These are phyloP conservation scores for Sitophilus oryzae DNA, from an alignment of 1,140 invertebrate species.

Conservation along the genomic window DNA sequence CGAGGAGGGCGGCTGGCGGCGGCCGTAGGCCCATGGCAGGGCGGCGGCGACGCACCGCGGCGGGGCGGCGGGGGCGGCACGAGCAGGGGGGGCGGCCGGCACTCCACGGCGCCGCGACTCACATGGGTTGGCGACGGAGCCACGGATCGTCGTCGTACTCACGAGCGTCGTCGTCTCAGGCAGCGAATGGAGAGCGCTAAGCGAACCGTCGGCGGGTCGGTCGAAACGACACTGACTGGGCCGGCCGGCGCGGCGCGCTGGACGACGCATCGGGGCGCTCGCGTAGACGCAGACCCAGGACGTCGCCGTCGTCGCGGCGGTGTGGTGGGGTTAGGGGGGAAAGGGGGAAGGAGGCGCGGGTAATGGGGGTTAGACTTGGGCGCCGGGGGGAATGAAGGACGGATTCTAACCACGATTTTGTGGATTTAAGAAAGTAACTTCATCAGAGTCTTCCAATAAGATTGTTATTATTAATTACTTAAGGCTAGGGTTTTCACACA, in stretches of 20 bases:
- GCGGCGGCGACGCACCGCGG: slow-evolving; percentile 8
- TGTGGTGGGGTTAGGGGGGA: too few relatives aligned
- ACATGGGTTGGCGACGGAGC: background rate
- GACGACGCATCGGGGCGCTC: slow-evolving; percentile 21
- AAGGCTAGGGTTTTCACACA: too few relatives aligned
- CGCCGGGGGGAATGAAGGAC: too few relatives aligned
- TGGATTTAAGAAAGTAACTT: too few relatives aligned
- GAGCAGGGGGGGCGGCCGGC: slow-evolving; percentile 5
- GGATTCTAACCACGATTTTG: too few relatives aligned
- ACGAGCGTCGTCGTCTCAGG: too few relatives aligned
- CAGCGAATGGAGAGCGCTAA: background rate
- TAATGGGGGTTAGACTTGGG: too few relatives aligned
- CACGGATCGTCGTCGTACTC: too few relatives aligned
- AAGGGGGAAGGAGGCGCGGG: background rate
- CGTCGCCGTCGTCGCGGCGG: background rate
- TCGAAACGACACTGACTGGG: slow-evolving; percentile 18
- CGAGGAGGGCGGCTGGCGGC: slow-evolving; percentile 23
- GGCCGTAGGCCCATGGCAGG: slow-evolving; percentile 24
- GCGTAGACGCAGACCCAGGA: slow-evolving; percentile 5
- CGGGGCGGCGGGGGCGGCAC: slow-evolving; percentile 14
- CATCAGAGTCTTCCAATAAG: too few relatives aligned
- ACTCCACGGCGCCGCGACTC: too few relatives aligned
- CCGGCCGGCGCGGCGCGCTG: slow-evolving; percentile 12
- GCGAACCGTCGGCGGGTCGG: slow-evolving; percentile 5
- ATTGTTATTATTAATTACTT: too few relatives aligned